Base-by-base conservation (phyloP, 2,888 invertebrate genomes). In the Cheilosia soror region DNA sequence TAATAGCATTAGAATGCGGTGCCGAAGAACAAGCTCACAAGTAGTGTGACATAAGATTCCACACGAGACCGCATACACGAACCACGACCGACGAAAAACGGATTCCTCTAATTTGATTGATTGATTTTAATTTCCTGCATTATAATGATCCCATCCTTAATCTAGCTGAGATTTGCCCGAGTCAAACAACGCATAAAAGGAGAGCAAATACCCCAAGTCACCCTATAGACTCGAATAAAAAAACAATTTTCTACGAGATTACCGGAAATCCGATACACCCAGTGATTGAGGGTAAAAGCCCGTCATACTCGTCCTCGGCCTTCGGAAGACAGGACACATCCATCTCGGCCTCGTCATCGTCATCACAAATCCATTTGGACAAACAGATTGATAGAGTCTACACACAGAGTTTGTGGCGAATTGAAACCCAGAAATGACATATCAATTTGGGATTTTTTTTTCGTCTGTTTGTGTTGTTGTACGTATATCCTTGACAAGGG, bases 121-220 rank as follows among this genome's bases (percentile, higher is more conserved):
- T 91, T 92, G 92, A 90, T 92, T 92, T 92, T 90, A 92, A 91
- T 91, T 92, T 91, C 92, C 92, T 91, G 90, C 89, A 81, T 85
- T 85, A 85, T 85, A 81, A 85, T 85, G 85, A 85, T 85, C 85
- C 66, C 66, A 44, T 51, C 73, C 68, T 60, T 76, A 80, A 80
- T 85, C 80, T 65, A 29, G 51, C 58, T 15, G 71, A 63, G 81
- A 71, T 76, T 80, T 75, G 53, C 69, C 20, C 44, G 37, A 72
- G 62, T 25, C 76, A 85, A 85, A 85, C 85, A 85, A 63, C 62
- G 80, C 68, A 71, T 81, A 76, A 85, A 81, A 75, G 75, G 63
- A 76, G 62, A 71, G 76, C 31, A 76, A 85, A 81, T 81, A 81
- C 20, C 63, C 20, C 85, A 76, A 85, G 85, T 85, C 85, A 85